Evolutionary conservation across 2,888 invertebrate genomes (phyloP).

Genomic region (Ornithoptera priamus): DNA sequence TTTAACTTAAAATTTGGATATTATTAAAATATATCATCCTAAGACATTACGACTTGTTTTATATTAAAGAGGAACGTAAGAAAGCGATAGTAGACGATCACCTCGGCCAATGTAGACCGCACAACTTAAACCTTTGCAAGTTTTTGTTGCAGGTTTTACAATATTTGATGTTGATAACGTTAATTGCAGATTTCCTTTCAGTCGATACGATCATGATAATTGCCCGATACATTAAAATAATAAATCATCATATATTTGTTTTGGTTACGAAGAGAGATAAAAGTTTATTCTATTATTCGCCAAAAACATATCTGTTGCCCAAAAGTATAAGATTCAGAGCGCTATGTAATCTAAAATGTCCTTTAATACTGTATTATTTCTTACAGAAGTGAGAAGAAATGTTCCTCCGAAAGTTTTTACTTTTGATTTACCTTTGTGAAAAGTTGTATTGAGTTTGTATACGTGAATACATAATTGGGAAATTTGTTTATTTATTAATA

Average conservation of each 20-base stretch:
- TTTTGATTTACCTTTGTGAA: constrained; percentile 41
- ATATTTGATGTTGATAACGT: not conserved
- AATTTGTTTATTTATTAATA: not conserved
- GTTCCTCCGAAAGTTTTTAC: constrained; percentile 61
- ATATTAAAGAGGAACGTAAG: no score
- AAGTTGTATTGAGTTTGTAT: constrained; percentile 9
- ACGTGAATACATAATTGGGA: constrained; percentile 3
- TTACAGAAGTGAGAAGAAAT: constrained; percentile 62
- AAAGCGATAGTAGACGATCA: no score
- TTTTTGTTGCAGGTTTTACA: not conserved
- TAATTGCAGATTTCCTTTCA: not conserved
- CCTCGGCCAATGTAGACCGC: not conserved
- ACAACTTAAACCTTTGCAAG: not conserved
- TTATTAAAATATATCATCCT: no score
- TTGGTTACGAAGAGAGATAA: no score
- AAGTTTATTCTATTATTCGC: no score
- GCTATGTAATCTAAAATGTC: not conserved
- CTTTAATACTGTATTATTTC: constrained; percentile 29
- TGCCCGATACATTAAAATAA: no score
- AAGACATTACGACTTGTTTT: no score
- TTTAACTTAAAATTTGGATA: no score
- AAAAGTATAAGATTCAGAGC: no score
- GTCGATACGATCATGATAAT: no score
- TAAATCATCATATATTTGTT: no score
- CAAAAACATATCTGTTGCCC: no score